These are phyloP conservation scores for Manis javanica DNA, from an alignment of 2,797 vertebrate genomes.

Conservation along the genomic window DNA sequence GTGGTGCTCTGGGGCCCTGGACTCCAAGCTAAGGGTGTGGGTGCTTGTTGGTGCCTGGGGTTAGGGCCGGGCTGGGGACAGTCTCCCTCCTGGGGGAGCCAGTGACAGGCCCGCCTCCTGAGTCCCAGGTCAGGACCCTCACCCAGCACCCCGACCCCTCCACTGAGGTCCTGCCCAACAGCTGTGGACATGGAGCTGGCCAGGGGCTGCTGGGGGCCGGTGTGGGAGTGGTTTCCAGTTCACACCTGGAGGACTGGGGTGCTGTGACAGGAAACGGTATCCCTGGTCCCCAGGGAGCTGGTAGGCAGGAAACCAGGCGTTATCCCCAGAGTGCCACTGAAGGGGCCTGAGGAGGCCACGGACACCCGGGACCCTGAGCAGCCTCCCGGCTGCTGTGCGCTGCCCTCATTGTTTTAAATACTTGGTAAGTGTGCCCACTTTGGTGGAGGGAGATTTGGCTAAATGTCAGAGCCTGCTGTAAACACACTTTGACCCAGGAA, in stretches of 20 bases:
- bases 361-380: rapidly evolving
- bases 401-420: rapidly evolving
- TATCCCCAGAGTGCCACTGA: rapidly evolving
- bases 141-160: background rate
- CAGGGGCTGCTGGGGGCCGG: rapidly evolving
- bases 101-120: background rate
- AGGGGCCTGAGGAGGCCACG: background rate
- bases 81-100: too few relatives aligned
- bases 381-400: background rate
- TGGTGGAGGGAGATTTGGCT: background rate
- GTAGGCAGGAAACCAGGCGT: background rate
- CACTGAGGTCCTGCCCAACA: background rate
- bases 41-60: background rate
- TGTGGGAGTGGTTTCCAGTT: background rate
- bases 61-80: background rate
- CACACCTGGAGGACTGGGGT: background rate
- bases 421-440: background rate
- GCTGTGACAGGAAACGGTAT: too few relatives aligned
- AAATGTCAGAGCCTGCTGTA: too few relatives aligned
- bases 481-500: background rate
- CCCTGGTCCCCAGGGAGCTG: rapidly evolving
- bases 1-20: background rate
- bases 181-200: background rate
- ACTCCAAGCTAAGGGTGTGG: background rate
- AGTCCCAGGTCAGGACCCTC: too few relatives aligned